phyloP scores from a whole-genome alignment of 1,140 invertebrate species.

The Semibalanus balanoides region DNA sequence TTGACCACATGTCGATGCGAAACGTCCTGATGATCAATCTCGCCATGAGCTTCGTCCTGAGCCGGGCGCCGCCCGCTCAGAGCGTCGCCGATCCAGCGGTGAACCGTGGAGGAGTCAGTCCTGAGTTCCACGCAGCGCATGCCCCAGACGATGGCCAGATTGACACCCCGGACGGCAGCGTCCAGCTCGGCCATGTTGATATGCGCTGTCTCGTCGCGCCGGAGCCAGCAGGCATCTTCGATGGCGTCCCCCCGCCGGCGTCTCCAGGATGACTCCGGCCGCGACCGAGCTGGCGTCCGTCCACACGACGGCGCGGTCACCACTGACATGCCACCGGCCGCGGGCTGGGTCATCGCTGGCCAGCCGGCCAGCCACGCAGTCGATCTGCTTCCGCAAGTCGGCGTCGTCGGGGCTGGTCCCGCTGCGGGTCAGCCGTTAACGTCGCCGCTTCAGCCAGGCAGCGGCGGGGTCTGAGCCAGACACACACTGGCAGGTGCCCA shows the following conservation, averaged over 20 bases:
- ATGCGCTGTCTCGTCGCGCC: neutral
- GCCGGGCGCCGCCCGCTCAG: neutral
- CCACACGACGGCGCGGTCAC: neutral
- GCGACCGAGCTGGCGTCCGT: neutral
- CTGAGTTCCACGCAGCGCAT: slow-evolving; percentile 7
- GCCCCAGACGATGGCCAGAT: slow-evolving; percentile 8
- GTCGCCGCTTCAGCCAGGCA: too few species aligned
- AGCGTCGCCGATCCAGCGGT: slow-evolving; percentile 6
- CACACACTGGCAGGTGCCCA: too few species aligned
- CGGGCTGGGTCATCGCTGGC: neutral
- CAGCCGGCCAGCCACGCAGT: neutral
- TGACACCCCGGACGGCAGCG: slow-evolving; percentile 8
- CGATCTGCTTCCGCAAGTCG: neutral
- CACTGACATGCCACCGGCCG: too few species aligned
- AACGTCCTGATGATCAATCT: slow-evolving; percentile 8
- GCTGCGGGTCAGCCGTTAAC: too few species aligned
- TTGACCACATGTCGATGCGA: too few species aligned
- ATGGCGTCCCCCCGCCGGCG: neutral
- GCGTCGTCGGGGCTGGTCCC: neutral
- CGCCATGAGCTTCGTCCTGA: neutral
- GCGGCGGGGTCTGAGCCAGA: too few species aligned
- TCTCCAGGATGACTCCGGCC: neutral
- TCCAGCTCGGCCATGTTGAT: too few species aligned
- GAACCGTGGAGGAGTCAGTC: slow-evolving; percentile 6
- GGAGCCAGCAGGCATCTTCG: neutral